Percentiles rank a stretch among this genome's conserved stretches.
Conservation (phyloP, 2,888 invertebrate genomes). For the Acronicta aceris region DNA sequence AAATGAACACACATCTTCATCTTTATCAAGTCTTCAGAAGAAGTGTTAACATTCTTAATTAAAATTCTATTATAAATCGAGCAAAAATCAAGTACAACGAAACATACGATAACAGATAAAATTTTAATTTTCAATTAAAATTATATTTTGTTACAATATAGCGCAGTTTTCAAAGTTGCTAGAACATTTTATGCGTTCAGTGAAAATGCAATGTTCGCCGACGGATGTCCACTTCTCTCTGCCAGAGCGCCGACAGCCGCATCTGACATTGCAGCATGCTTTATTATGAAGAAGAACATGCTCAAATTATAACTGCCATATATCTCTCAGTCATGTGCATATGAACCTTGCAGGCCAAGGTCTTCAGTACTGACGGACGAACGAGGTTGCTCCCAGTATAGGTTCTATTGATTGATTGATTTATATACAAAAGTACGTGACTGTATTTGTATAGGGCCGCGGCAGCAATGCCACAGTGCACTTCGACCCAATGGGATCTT, state of each 20-base stretch:
- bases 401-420: constrained; percentile 58
- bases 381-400: constrained; percentile 68
- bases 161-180: constrained; percentile 53
- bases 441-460: too few species aligned
- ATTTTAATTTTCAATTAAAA: constrained; percentile 9
- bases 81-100: constrained; percentile 12
- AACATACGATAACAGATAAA: constrained; percentile 17
- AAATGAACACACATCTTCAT: too few species aligned
- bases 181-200: constrained; percentile 59
- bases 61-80: constrained; percentile 3
- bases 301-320: constrained; percentile 69
- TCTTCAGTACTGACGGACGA: constrained; percentile 62
- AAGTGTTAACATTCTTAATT: constrained; percentile 1
- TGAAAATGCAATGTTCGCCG: constrained; percentile 60
- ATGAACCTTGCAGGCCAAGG: constrained; percentile 75
- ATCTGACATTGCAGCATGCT: constrained; percentile 68
- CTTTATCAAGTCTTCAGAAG: neutral
- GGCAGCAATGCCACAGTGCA: too few species aligned
- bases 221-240: constrained; percentile 56
- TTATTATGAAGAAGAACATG: constrained; percentile 66
- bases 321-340: constrained; percentile 68
- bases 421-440: constrained; percentile 34
- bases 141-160: constrained; percentile 40
- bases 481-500: too few species aligned
- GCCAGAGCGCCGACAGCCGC: constrained; percentile 60